Evolutionary conservation across 2,113 vertebrate species (phyloP), one percentile per base, ranked within the genome.

Genomic region (Rynchops niger): DNA sequence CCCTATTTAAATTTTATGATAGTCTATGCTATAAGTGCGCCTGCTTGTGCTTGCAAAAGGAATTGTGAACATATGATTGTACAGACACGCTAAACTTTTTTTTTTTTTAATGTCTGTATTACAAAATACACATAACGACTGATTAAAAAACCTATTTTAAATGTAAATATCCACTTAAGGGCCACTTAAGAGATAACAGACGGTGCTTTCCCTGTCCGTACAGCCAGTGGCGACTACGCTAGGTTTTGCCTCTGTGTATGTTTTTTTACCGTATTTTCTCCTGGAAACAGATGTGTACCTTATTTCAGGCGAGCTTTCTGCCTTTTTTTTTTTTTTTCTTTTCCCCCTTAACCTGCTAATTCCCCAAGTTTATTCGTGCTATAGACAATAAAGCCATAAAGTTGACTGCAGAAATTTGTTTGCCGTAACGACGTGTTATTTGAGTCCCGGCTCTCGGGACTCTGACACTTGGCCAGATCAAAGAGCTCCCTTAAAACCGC

Each of bases 401-500:
- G 82, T 63, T 94, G 92, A 86, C 83, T 94, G 96, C 88, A 96
- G 88, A 93, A 95, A 92, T 96, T 97, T 96, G 93, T 95, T 96
- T 88, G 92, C 90, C 67, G 25, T 94, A 96, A 97, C 85, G 96
- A 97, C 27, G 96, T 96, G 97, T 93, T 96, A 90, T 93, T 95
- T 95, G 96, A 97, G 97, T 70, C 83, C 74, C 47, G 50, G 72
- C 86, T 89, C 82, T 97, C 45, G 86, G 80, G 79, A 61, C 72
- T 90, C 91, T 90, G 95, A 95, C 97, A 93, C 87, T 93, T 53
- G 53, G 56, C 69, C 82, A 90, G 88, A 97, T 97, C 96, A 97
- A 97, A 97, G 95, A 62, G 13, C 27, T 52, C 49, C 73, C 43
- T 89, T 53, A 49, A 66, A 88, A 86, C 53, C 52, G 6, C 56